Percentiles rank a stretch among this genome's conserved stretches.
Conservation (phyloP, 1,140 invertebrate species). For the Hypothenemus hampei region DNA sequence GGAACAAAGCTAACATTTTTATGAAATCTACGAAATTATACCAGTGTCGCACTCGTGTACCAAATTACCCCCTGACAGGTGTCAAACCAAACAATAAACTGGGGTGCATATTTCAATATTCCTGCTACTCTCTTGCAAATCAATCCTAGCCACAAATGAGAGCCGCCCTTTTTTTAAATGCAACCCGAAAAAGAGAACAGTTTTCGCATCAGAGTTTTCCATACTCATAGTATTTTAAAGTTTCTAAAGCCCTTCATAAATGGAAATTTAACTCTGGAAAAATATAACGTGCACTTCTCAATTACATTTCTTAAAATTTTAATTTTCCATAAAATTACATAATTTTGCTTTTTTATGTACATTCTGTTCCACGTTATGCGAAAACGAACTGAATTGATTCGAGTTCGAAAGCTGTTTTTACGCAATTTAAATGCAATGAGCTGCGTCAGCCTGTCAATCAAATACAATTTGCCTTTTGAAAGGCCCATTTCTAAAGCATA, state of each 20-base stretch:
- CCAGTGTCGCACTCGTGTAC: background rate
- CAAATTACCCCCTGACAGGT: conserved; percentile 30
- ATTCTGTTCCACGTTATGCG: background rate
- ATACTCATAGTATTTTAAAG: too few relatives aligned
- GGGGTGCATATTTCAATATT: conserved; percentile 46
- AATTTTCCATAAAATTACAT: too few relatives aligned
- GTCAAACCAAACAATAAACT: conserved; percentile 44
- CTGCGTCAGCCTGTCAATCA: conserved; percentile 8
- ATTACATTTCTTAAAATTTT: too few relatives aligned
- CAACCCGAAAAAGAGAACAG: background rate
- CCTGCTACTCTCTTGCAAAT: conserved; percentile 32
- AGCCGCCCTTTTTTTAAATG: conserved; percentile 23
- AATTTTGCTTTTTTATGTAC: too few relatives aligned
- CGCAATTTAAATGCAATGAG: background rate
- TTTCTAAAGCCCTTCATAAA: too few relatives aligned
- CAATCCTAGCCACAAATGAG: conserved; percentile 37
- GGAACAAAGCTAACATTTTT: too few relatives aligned
- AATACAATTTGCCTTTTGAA: background rate
- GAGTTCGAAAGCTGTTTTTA: background rate
- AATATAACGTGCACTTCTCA: too few relatives aligned
- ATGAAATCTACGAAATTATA: too few relatives aligned
- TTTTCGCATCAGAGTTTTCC: too few relatives aligned
- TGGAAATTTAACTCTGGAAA: too few relatives aligned
- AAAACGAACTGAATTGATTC: background rate
- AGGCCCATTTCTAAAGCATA: too few relatives aligned